Percentiles rank a stretch among this genome's conserved stretches.
Evolutionary conservation across 2,113 vertebrate species (phyloP).

Genomic region (Sphaerodactylus townsendi): DNA sequence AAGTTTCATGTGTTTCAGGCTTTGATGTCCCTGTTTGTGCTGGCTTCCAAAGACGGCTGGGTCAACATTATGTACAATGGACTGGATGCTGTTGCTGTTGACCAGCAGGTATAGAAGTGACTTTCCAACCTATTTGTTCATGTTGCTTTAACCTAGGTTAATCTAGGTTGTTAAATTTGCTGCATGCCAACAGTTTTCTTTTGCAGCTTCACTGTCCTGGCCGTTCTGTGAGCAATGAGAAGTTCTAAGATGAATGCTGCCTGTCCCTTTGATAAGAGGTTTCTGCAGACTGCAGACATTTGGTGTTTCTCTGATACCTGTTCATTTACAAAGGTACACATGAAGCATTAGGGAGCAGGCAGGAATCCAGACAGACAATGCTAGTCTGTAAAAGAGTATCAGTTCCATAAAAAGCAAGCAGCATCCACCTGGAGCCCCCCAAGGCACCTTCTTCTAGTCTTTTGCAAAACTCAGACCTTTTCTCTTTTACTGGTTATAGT

Average conservation of each 20-base stretch:
- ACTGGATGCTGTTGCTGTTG: constrained; percentile 91
- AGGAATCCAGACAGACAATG: neutral
- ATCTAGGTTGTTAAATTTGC: neutral
- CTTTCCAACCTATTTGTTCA: neutral
- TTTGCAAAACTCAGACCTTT: neutral
- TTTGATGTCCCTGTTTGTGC: constrained; percentile 97
- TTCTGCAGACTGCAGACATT: neutral
- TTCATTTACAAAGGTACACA: neutral
- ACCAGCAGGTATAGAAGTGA: constrained; percentile 86
- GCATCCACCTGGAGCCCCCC: neutral
- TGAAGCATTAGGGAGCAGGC: neutral
- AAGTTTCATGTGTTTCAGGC: constrained; percentile 77
- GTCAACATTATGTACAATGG: constrained; percentile 99
- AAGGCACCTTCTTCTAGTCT: neutral
- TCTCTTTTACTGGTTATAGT: too few relatives aligned
- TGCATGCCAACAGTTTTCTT: constrained; percentile 2
- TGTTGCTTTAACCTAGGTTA: neutral
- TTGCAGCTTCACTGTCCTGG: too few relatives aligned
- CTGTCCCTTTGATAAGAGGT: neutral
- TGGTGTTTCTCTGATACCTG: neutral
- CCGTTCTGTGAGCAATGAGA: neutral
- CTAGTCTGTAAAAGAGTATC: too few relatives aligned
- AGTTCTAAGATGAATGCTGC: neutral
- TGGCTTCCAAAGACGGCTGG: constrained; percentile 98
- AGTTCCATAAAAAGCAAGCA: neutral